These are phyloP conservation scores for Rhyacophila brunnea DNA, from an alignment of 1,140 invertebrate genomes.

Conservation along the genomic window DNA sequence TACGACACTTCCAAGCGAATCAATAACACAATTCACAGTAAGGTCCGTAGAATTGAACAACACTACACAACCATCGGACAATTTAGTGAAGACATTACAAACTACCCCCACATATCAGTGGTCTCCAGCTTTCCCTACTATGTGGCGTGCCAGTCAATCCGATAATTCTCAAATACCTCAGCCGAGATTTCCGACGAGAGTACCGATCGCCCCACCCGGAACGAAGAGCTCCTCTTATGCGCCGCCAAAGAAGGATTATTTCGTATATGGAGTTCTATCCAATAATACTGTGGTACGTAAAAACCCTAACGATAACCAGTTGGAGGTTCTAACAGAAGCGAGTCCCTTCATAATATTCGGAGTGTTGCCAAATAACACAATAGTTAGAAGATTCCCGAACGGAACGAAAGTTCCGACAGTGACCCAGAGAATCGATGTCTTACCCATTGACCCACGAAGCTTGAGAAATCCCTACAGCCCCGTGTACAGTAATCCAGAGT, in stretches of 20 bases:
- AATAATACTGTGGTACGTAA: conserved; percentile 74
- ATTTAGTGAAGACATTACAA: conserved; percentile 18
- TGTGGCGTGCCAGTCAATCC: conserved; percentile 13
- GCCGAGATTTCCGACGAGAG: conserved; percentile 25
- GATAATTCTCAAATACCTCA: conserved; percentile 6
- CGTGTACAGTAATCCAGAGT: conserved; percentile 56
- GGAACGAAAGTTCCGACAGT: conserved; percentile 69
- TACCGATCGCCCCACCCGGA: conserved; percentile 44
- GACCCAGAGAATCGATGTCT: conserved; percentile 57
- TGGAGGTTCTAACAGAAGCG: conserved; percentile 64
- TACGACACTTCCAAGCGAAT: conserved; percentile 4
- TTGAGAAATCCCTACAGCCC: conserved; percentile 56
- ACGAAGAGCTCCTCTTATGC: conserved; percentile 42
- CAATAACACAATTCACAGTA: conserved; percentile 1
- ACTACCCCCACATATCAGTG: conserved; percentile 31
- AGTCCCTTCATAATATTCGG: conserved; percentile 70
- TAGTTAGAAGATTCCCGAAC: conserved; percentile 71
- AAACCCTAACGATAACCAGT: conserved; percentile 63
- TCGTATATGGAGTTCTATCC: conserved; percentile 68
- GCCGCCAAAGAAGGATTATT: conserved; percentile 63
- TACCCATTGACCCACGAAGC: conserved; percentile 56
- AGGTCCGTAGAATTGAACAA: conserved; percentile 3
- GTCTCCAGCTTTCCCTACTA: conserved; percentile 27
- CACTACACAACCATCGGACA: not conserved
- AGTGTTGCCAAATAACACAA: conserved; percentile 69